Base-by-base conservation (phyloP, 2,888 invertebrate genomes). In the Imbricaverruca yamaguchii region DNA sequence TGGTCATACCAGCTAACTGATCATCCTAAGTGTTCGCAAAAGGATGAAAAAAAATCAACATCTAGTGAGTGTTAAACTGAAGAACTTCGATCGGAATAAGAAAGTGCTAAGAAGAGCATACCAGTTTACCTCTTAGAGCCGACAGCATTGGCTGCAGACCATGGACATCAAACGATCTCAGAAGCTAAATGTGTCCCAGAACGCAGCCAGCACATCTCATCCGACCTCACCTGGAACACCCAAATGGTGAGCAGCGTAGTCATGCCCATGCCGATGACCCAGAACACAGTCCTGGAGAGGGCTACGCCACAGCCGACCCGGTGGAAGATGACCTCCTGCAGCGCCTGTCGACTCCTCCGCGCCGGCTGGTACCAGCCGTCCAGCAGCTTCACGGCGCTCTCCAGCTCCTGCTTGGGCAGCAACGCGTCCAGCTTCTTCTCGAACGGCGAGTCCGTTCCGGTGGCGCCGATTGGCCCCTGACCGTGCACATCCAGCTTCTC, bases 241-340 rank as follows among this genome's bases (percentile, higher is more conserved):
- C 78, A 78, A 11, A 56, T 57, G 23, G 57, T 57, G 57, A 78
- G 23, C 57, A 78, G n/a, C 11, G 57, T 78, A 4, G 56, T 57
- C 78, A 78, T 78, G n/a, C n/a, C 78, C 78, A 78, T 78, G 57
- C 57, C 78, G 23, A 78, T 56, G n/a, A 78, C 57, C 56, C 57
- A 56, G 57, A 78, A 56, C n/a, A 78, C 78, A 10, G 78, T 78
- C 23, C 23, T 56, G n/a, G 78, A 56, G 56, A 78, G 57, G 10
- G 78, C 78, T 1, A 10, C 78, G 8, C 78, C 78, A 23, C 78
- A 78, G 56, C 78, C 78, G 6, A 57, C 57, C 21, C 57, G 56
- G 57, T 78, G 56, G 57, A 78, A 78, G 57, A 78, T 78, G 23
- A 7, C 6, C 78, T 78, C 74, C 74, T 74, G 74, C 39, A 74